Evolutionary conservation across 2,113 vertebrate genomes (phyloP).

Genomic region (Bolborhynchus lineola): DNA sequence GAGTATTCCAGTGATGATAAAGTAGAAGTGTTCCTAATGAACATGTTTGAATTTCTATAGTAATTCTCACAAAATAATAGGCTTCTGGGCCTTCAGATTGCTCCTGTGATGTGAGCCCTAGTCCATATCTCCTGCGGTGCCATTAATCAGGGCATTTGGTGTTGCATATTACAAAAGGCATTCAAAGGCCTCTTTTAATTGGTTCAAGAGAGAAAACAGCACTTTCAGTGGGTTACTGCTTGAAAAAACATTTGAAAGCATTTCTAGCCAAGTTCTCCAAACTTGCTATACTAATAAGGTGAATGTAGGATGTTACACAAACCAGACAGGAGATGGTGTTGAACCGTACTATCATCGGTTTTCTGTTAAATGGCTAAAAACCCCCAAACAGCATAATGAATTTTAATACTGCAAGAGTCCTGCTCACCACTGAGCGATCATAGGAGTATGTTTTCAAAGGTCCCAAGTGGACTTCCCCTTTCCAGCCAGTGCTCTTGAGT

Average conservation of each 20-base stretch:
- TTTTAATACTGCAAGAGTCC: background rate
- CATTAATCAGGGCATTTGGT: background rate
- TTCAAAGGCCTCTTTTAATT: background rate
- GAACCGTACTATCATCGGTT: background rate
- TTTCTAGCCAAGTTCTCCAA: background rate
- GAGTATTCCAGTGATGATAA: background rate
- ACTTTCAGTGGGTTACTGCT: background rate
- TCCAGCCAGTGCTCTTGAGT: background rate
- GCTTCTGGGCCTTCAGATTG: background rate
- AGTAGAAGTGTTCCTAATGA: background rate
- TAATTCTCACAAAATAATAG: background rate
- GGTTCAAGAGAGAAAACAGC: background rate
- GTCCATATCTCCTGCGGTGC: background rate
- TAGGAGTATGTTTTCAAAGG: background rate
- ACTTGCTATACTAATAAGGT: background rate
- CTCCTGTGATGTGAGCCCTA: background rate
- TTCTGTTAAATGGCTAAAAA: background rate
- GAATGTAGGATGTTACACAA: background rate
- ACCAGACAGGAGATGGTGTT: background rate
- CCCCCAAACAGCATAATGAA: background rate
- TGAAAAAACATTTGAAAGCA: background rate
- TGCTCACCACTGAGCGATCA: background rate
- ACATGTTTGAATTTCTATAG: background rate
- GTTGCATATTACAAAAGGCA: background rate
- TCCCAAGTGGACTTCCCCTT: background rate